Percentiles rank a stretch among this genome's conserved stretches.
Conservation (phyloP, 2,888 invertebrate genomes). For the Amiota mariae region DNA sequence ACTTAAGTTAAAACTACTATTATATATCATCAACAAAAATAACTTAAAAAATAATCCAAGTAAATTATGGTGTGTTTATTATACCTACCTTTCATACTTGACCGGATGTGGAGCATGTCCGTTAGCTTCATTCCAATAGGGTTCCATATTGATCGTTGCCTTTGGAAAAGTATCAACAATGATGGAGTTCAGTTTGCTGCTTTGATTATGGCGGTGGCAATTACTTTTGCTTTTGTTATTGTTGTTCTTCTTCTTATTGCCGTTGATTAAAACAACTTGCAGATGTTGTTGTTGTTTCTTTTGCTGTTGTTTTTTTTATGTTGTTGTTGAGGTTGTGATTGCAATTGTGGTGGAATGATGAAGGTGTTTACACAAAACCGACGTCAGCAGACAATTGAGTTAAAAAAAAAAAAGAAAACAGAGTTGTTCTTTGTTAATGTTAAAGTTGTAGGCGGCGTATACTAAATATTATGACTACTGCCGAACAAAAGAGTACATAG, state of each 20-base stretch:
- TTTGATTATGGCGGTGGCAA: conserved; percentile 23
- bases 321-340: conserved; percentile 41
- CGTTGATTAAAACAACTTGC: background rate
- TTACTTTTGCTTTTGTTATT: no score
- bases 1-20: no score
- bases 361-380: conserved; percentile 49
- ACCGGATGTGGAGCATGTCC: conserved; percentile 74
- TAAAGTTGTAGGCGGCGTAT: no score
- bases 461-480: no score
- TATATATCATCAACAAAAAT: background rate
- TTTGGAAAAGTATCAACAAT: conserved; percentile 31
- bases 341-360: conserved; percentile 70
- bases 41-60: background rate
- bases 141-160: conserved; percentile 65
- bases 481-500: no score
- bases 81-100: conserved; percentile 74
- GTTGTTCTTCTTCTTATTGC: no score
- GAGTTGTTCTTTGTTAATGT: no score
- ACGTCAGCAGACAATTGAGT: conserved; percentile 31
- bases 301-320: no score
- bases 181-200: conserved; percentile 30
- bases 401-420: no score
- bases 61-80: conserved; percentile 33
- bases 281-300: conserved; percentile 44
- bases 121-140: conserved; percentile 73